Conservation (phyloP, 35 echinoderm and acorn worm genomes). For the Apostichopus japonicus region DNA sequence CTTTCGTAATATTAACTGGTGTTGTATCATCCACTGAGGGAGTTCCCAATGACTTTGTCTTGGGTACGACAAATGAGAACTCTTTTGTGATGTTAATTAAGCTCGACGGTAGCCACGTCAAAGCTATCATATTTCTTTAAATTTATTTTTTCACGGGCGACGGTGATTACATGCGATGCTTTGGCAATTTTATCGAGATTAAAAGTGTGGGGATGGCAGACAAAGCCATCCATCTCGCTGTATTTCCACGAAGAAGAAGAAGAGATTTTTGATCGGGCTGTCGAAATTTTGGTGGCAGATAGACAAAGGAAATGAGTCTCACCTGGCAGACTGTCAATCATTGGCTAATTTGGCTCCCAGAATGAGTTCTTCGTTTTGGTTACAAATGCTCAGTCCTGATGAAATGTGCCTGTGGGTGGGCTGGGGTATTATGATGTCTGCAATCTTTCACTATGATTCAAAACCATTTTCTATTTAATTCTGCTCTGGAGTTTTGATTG, state of each 20-base stretch:
- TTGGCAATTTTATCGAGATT: background rate
- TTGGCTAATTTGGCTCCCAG: background rate
- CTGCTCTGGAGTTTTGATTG: too few relatives aligned
- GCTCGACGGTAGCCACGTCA: background rate
- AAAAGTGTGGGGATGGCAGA: background rate
- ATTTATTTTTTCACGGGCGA: background rate
- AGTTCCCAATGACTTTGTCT: too few relatives aligned
- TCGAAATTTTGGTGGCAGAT: background rate
- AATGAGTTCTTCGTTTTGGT: background rate
- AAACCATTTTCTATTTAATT: too few relatives aligned
- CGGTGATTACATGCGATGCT: background rate
- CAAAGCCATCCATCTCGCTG: background rate
- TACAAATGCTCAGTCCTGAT: background rate
- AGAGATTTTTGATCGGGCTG: background rate
- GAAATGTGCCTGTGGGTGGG: background rate
- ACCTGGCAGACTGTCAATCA: background rate
- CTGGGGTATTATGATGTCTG: background rate
- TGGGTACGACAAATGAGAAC: too few relatives aligned
- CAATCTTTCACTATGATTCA: too few relatives aligned
- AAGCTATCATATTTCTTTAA: background rate
- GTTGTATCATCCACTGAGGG: too few relatives aligned
- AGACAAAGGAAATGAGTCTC: background rate
- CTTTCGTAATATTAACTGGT: too few relatives aligned
- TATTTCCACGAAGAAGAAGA: background rate
- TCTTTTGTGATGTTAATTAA: too few relatives aligned